A percentile compares a stretch with the other conserved stretches of the same genome.
These are phyloP conservation scores for Morpho achilles DNA, from an alignment of 2,888 invertebrate species.

Conservation along the genomic window DNA sequence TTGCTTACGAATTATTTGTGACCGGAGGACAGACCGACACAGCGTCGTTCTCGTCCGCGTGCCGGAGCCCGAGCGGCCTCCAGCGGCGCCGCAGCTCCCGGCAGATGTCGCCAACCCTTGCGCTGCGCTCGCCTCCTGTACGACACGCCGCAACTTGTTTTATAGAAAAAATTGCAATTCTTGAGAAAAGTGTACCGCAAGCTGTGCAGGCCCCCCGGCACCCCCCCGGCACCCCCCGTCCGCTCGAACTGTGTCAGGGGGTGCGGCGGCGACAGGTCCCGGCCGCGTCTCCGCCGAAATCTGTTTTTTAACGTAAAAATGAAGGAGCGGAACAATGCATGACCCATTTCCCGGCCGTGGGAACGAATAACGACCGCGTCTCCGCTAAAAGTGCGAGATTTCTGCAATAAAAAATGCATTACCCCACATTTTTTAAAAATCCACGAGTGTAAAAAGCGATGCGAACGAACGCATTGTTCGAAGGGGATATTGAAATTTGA, in stretches of 20 bases:
- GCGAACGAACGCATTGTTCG: conserved; percentile 55
- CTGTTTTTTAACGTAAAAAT: conserved; percentile 73
- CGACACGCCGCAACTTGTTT: conserved; percentile 61
- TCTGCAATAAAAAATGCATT: conserved; percentile 75
- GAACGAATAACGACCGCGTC: conserved; percentile 74
- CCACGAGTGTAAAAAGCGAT: conserved; percentile 52
- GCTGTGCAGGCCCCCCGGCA: conserved; percentile 66
- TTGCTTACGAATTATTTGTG: too few relatives aligned
- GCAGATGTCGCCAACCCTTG: conserved; percentile 37
- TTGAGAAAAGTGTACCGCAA: conserved; percentile 71
- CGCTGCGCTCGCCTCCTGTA: conserved; percentile 45
- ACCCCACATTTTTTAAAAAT: conserved; percentile 73
- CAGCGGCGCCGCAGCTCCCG: neutral
- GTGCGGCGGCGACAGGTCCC: conserved; percentile 50
- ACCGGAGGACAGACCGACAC: too few relatives aligned
- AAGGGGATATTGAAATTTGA: conserved; percentile 45
- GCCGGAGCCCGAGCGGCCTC: conserved; percentile 26
- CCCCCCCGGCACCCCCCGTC: conserved; percentile 67
- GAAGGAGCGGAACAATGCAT: conserved; percentile 68
- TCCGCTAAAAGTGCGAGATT: conserved; percentile 50
- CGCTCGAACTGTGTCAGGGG: conserved; percentile 74
- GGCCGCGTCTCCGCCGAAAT: conserved; percentile 58
- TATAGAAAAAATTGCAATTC: conserved; percentile 53
- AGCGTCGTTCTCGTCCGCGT: conserved; percentile 4
- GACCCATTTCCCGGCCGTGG: conserved; percentile 79